A percentile compares a stretch with the other conserved stretches of the same genome.
Evolutionary conservation across 2,888 invertebrate species (phyloP).

Genomic region (Myathropa florea): DNA sequence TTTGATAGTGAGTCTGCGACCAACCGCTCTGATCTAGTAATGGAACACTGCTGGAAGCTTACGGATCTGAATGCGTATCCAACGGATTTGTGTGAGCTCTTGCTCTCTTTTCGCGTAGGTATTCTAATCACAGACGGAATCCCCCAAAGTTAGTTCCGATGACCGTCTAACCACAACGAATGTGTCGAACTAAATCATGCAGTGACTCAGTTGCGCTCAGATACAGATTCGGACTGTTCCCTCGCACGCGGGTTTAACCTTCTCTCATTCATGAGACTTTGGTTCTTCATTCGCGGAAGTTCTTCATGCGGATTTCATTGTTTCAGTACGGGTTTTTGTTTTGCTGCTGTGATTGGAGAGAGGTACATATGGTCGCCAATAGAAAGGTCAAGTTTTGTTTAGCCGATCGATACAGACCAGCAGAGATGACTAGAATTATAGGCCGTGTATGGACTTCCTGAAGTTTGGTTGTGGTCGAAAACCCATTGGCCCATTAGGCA

Average conservation of each 20-base stretch:
- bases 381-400: constrained; percentile 27
- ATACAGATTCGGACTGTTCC: not conserved
- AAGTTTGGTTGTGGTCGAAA: not conserved
- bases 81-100: not conserved
- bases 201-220: constrained; percentile 34
- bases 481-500: not conserved
- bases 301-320: constrained; percentile 16
- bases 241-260: not conserved
- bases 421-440: not conserved
- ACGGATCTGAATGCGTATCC: not conserved
- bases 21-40: not conserved
- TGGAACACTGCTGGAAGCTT: not conserved
- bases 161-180: not conserved
- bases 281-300: constrained; percentile 19
- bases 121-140: constrained; percentile 7
- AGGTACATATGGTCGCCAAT: not conserved
- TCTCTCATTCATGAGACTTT: not conserved
- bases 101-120: not conserved
- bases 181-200: constrained; percentile 7
- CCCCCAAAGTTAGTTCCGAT: constrained; percentile 5
- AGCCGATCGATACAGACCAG: not conserved
- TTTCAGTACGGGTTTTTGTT: constrained; percentile 22
- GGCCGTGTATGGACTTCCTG: not conserved
- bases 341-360: not conserved
- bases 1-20: not conserved